Conservation (phyloP, 2,888 invertebrate species). For the Melieria omissa region DNA sequence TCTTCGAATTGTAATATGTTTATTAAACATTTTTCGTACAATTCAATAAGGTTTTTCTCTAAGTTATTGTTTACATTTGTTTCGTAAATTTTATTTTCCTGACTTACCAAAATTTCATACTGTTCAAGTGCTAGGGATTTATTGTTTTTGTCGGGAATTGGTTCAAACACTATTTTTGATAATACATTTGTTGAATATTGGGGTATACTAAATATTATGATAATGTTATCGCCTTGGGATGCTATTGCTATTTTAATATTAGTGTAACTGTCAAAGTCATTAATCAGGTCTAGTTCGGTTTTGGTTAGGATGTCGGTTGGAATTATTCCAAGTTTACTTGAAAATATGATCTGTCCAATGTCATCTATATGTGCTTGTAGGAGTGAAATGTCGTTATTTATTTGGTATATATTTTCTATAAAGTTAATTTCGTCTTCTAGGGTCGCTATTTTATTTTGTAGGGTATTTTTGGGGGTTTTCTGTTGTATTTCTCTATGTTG, state of each 20-base stretch:
- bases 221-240: constrained; percentile 24
- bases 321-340: constrained; percentile 33
- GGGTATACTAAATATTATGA: constrained; percentile 17
- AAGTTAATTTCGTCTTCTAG: constrained; percentile 41
- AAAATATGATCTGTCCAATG: constrained; percentile 33
- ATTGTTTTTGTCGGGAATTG: constrained; percentile 17
- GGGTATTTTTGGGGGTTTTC: constrained; percentile 9
- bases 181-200: constrained; percentile 8
- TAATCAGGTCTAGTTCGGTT: constrained; percentile 27
- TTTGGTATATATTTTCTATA: constrained; percentile 39
- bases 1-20: constrained; percentile 32
- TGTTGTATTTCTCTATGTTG: background rate
- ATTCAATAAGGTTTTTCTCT: constrained; percentile 19
- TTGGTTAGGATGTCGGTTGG: constrained; percentile 31
- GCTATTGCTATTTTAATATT: constrained; percentile 31
- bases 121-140: constrained; percentile 1
- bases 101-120: constrained; percentile 20
- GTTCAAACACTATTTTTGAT: constrained; percentile 18
- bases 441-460: constrained; percentile 36
- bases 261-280: constrained; percentile 31
- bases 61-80: constrained; percentile 9
- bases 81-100: constrained; percentile 12
- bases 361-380: constrained; percentile 38
- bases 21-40: constrained; percentile 22
- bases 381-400: constrained; percentile 38